Evolutionary conservation across 1,140 invertebrate genomes (phyloP).

Genomic region (Danaus melanippus): DNA sequence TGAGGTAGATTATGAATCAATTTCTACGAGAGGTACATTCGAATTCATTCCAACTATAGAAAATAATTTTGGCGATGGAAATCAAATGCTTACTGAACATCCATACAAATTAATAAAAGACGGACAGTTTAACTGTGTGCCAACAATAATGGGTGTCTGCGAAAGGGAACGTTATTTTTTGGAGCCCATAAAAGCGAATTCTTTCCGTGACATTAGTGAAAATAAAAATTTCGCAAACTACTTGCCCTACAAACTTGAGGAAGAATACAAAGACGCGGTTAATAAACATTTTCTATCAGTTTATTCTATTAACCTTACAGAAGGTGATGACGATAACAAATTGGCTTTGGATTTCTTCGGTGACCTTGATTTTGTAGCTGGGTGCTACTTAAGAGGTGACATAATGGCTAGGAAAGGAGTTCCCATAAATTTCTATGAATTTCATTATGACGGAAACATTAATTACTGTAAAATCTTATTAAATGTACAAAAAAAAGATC

Average conservation of each 20-base stretch:
- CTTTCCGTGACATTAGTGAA: constrained; percentile 19
- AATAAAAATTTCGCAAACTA: constrained; percentile 28
- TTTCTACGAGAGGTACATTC: constrained; percentile 21
- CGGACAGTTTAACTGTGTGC: constrained; percentile 62
- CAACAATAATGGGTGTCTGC: constrained; percentile 69
- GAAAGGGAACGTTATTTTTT: constrained; percentile 56
- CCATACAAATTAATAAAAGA: constrained; percentile 66
- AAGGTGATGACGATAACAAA: constrained; percentile 21
- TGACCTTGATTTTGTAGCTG: constrained; percentile 61
- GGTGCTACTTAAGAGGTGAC: constrained; percentile 44
- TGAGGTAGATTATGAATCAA: constrained; percentile 22
- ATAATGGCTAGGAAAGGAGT: constrained; percentile 38
- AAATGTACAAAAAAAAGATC: constrained; percentile 50
- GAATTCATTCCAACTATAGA: constrained; percentile 52
- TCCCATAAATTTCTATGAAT: constrained; percentile 44
- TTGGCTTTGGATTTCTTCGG: constrained; percentile 38
- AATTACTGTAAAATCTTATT: constrained; percentile 58
- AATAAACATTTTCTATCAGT: constrained; percentile 31
- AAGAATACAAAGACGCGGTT: constrained; percentile 17
- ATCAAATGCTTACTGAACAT: constrained; percentile 70
- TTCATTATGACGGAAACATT: constrained; percentile 58
- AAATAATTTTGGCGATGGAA: constrained; percentile 45
- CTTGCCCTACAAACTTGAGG: constrained; percentile 28
- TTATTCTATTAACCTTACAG: constrained; percentile 23
- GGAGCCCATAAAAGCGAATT: constrained; percentile 17